Base-by-base conservation (phyloP, 1,140 invertebrate species). In the Cylas formicarius region DNA sequence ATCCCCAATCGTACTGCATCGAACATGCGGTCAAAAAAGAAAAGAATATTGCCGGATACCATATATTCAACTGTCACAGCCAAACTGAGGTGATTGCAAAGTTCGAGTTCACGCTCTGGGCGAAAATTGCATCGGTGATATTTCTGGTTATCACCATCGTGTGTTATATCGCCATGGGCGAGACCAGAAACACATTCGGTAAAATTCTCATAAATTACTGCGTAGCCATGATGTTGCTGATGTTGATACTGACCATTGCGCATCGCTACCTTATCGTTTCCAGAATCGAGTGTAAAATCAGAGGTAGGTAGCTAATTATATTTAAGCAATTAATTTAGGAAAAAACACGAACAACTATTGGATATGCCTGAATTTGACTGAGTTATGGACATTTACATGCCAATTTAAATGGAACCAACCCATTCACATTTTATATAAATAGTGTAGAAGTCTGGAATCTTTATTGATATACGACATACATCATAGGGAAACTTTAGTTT, bases 191-290 rank as follows among this genome's bases (percentile, higher is more conserved):
- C 3, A 8, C 34, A 7, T 46, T 46, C 28, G 44, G 44, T 17
- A 46, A 46, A 11, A 39, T 46, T 17, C 26, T 46, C 19, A 39
- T 46, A 6, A 46, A 39, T 32, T 46, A 46, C 21, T 46, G 44
- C 20, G 19, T 39, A 0, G 18, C n/a, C 1, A 31, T 14, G 4
- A 23, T 46, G n/a, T 46, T 28, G 5, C 29, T 31, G 29, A 31
- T 31, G 29, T 7, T 31, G 7, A 31, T 17, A 5, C 18, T 31
- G 29, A 6, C 18, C 11, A 17, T 31, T 7, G 13, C 29, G 13
- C 5, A 31, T 11, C 6, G 13, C 7, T 16, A 11, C 6, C 18
- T 31, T 5, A 6, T 16, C 4, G 13, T 5, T 31, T 5, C 18
- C 7, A 11, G 11, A 11, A 11, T 31, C 13, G 29, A 31, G 4